Conservation (phyloP, 2,113 vertebrate genomes). For the Reinhardtius hippoglossoides region DNA sequence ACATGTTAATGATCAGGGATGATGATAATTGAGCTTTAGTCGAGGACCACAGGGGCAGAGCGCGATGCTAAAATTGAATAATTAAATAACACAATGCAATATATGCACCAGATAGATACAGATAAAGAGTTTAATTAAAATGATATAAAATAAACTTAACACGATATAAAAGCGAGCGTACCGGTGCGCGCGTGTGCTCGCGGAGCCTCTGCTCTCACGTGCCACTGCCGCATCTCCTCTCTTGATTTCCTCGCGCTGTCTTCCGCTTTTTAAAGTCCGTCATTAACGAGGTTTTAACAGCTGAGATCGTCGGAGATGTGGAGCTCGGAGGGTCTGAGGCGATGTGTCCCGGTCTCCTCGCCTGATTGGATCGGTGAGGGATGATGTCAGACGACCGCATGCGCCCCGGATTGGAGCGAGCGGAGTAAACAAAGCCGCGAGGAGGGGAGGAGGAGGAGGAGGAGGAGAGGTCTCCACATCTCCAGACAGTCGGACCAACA, state of each 20-base stretch:
- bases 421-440: slow-evolving; percentile 82
- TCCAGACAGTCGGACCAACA: slow-evolving; percentile 75
- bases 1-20: background rate
- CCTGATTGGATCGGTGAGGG: slow-evolving; percentile 73
- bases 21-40: background rate
- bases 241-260: slow-evolving; percentile 62
- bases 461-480: slow-evolving; percentile 85
- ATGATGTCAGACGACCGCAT: slow-evolving; percentile 80
- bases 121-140: background rate
- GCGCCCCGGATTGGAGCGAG: slow-evolving; percentile 79
- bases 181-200: slow-evolving; percentile 2
- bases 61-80: background rate
- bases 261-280: slow-evolving; percentile 72
- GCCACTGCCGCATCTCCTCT: slow-evolving; percentile 58
- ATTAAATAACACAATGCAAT: background rate
- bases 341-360: slow-evolving; percentile 48
- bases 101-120: background rate
- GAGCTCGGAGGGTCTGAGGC: slow-evolving; percentile 55
- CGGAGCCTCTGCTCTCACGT: slow-evolving; percentile 28
- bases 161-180: background rate
- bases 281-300: slow-evolving; percentile 77
- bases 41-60: background rate
- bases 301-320: slow-evolving; percentile 65
- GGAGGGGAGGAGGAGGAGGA: slow-evolving; percentile 52
- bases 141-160: no score